phyloP scores from a whole-genome alignment of 2,888 invertebrate species.

The Fragum fragum region DNA sequence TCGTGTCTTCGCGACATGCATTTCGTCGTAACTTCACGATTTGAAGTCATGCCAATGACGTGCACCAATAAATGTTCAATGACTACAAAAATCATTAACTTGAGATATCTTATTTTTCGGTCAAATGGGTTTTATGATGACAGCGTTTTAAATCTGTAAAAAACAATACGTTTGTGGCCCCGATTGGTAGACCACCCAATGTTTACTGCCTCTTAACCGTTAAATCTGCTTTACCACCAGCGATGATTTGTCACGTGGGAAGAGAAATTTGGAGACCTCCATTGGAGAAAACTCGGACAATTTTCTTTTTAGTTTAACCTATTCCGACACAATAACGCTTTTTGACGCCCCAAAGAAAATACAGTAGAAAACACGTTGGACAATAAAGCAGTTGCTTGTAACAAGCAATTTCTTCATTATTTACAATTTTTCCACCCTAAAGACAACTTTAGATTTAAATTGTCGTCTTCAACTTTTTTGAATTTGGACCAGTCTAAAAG shows the following conservation, averaged over 20 bases:
- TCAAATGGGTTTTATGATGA: constrained; percentile 2
- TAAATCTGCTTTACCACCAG: constrained; percentile 17
- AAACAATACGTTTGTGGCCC: not conserved
- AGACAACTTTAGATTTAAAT: too few relatives aligned
- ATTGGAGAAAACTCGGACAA: constrained; percentile 12
- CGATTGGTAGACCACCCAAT: constrained; percentile 24
- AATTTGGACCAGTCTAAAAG: too few relatives aligned
- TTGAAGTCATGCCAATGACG: not conserved
- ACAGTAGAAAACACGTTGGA: too few relatives aligned
- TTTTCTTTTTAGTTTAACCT: not conserved
- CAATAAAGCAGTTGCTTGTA: too few relatives aligned
- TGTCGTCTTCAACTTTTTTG: too few relatives aligned
- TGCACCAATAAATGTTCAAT: constrained; percentile 6
- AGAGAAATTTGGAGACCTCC: constrained; percentile 17
- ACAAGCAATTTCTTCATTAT: too few relatives aligned
- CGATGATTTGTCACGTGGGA: constrained; percentile 26
- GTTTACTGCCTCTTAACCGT: constrained; percentile 15
- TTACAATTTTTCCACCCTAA: too few relatives aligned
- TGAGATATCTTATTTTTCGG: constrained; percentile 6
- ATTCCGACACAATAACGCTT: too few relatives aligned
- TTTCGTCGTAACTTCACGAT: too few relatives aligned
- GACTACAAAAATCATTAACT: not conserved
- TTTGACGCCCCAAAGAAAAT: too few relatives aligned
- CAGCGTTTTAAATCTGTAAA: not conserved
- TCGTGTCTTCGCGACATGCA: too few relatives aligned